Conservation (phyloP, 2,113 vertebrate genomes). For the Actenoides hombroni region DNA sequence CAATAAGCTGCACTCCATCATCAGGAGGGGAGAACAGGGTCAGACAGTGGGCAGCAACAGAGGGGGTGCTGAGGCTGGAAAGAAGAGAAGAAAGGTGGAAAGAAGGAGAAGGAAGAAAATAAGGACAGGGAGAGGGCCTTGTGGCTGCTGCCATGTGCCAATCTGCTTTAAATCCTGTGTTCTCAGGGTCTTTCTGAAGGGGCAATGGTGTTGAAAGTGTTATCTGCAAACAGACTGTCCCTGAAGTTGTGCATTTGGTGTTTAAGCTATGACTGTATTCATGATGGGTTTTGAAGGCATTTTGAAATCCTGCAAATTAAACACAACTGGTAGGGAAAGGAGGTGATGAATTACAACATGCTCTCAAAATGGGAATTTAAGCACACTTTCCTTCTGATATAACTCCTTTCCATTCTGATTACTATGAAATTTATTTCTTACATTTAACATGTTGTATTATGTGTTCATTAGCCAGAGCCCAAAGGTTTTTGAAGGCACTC, state of each 20-base stretch:
- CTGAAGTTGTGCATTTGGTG: background rate
- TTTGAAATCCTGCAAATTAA: background rate
- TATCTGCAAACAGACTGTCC: background rate
- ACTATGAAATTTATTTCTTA: background rate
- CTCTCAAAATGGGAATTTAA: background rate
- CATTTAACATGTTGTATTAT: background rate
- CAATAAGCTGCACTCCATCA: background rate
- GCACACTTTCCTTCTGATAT: background rate
- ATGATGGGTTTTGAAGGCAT: background rate
- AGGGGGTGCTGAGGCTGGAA: background rate
- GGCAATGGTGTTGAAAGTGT: background rate
- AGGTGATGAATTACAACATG: background rate
- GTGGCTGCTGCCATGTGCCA: rapidly evolving
- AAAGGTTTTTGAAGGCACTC: background rate
- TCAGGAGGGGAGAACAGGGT: background rate
- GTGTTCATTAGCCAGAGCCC: background rate
- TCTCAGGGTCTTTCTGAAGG: background rate
- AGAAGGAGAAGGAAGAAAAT: background rate
- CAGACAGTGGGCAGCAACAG: background rate
- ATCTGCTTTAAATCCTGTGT: background rate
- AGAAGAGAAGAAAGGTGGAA: background rate
- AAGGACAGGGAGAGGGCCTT: background rate
- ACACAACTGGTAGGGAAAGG: background rate
- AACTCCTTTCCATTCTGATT: background rate
- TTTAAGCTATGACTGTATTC: background rate